Evolutionary conservation across 2,888 invertebrate genomes (phyloP), one percentile per base, ranked within the genome.

Genomic region (Labia minor): DNA sequence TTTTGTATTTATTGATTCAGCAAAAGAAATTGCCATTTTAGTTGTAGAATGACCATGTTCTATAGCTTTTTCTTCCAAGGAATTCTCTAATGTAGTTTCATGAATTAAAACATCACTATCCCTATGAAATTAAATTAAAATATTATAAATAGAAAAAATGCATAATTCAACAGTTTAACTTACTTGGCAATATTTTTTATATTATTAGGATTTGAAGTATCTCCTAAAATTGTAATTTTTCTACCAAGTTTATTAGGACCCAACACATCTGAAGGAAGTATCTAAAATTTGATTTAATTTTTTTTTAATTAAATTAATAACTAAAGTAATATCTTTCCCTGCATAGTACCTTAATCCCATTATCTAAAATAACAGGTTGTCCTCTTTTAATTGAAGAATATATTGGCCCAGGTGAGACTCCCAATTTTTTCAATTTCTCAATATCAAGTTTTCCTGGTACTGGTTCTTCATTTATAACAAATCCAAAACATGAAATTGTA

Each of bases 1-100:
- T 69, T 72, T 73, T 2, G 75, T 77, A 26, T 72, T 68, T 20
- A 75, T 71, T 8, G 68, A 67, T 37, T 72, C 68, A 11, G 78
- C 78, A 72, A 78, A 75, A 21, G 71, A 68, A 1, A 75, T 78
- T 19, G 78, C 78, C 77, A 78, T 77, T 20, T 73, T 72, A 61
- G 79, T 78, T 3, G 79, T 79, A 1, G 79, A 79, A 69, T 79
- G 79, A 0, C 79, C 79, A 71, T 75, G 75, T 67, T 75, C 74
- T 16, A 76, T 65, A 19, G 77, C 77, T 68, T 74, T 76, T 21
- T 75, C 75, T 65, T 71, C 67, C 67, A 75, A 66, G 3, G 71
- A 70, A 69, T 78, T 74, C 65, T 77, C 75, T 21, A 78, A 67
- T 2, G 79, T 79, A 3, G 78, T 76, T 72, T 79, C 79, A 71